Evolutionary conservation across 2,888 invertebrate species (phyloP).

Genomic region (Plebejus argus): DNA sequence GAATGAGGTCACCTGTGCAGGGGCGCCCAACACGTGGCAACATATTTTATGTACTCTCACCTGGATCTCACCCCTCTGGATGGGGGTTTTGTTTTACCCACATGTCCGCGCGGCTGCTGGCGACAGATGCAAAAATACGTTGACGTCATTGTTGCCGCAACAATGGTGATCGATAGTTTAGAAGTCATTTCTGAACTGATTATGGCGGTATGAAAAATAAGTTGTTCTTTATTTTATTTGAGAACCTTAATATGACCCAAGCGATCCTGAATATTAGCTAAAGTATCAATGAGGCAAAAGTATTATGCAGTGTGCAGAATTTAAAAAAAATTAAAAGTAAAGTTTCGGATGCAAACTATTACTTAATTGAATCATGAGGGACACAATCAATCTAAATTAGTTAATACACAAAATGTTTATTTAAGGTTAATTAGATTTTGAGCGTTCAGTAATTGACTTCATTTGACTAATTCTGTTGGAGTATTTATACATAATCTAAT

Average conservation of each 20-base stretch:
- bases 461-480: neutral
- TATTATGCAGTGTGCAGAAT: too few relatives aligned
- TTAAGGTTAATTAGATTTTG: too few relatives aligned
- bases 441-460: neutral
- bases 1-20: conserved; percentile 67
- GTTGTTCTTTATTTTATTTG: neutral
- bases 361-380: too few relatives aligned
- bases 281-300: neutral
- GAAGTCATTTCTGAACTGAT: conserved; percentile 32
- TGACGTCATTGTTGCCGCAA: conserved; percentile 54
- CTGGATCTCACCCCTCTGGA: conserved; percentile 73
- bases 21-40: conserved; percentile 75
- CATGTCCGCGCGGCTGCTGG: conserved; percentile 75
- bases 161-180: conserved; percentile 42
- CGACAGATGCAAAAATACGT: conserved; percentile 80
- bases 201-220: neutral
- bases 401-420: too few relatives aligned
- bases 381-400: too few relatives aligned
- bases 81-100: conserved; percentile 66
- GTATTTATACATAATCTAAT: neutral
- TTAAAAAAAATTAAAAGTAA: too few relatives aligned
- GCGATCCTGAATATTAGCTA: too few relatives aligned
- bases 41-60: conserved; percentile 74
- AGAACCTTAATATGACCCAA: too few relatives aligned
- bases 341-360: too few relatives aligned